Evolutionary conservation across 1,140 invertebrate genomes (phyloP).

Genomic region (Dendrolimus kikuchii): DNA sequence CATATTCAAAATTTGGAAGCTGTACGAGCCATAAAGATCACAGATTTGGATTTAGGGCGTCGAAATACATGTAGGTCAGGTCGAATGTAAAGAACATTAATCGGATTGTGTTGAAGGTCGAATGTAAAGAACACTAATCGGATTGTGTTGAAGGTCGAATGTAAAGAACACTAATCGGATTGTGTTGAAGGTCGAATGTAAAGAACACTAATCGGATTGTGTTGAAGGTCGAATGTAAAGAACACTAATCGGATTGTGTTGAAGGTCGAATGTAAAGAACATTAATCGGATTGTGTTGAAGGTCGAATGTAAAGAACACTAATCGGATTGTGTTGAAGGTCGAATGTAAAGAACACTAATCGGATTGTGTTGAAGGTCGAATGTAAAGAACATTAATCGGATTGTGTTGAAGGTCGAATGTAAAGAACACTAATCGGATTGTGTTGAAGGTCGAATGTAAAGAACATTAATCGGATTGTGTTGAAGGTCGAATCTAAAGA

Average conservation of each 20-base stretch:
- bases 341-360: too few relatives aligned
- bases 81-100: too few relatives aligned
- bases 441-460: slow-evolving; percentile 72
- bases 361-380: slow-evolving; percentile 58
- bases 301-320: too few relatives aligned
- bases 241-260: slow-evolving; percentile 1
- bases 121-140: too few relatives aligned
- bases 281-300: slow-evolving; percentile 14
- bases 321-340: slow-evolving; percentile 45
- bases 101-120: slow-evolving; percentile 55
- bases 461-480: slow-evolving; percentile 1
- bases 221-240: slow-evolving; percentile 74
- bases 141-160: slow-evolving; percentile 68
- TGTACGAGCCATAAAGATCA: too few relatives aligned
- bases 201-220: too few relatives aligned
- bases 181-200: slow-evolving; percentile 72
- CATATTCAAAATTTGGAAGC: too few relatives aligned
- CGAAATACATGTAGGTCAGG: background rate
- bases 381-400: too few relatives aligned
- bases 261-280: slow-evolving; percentile 77
- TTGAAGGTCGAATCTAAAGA: slow-evolving; percentile 75
- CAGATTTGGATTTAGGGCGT: too few relatives aligned
- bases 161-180: too few relatives aligned
- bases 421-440: too few relatives aligned
- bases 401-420: slow-evolving; percentile 70